A percentile compares a stretch with the other conserved stretches of the same genome.
These are phyloP conservation scores for Kryphioiulus occultus DNA, from an alignment of 2,888 invertebrate genomes.

Conservation along the genomic window DNA sequence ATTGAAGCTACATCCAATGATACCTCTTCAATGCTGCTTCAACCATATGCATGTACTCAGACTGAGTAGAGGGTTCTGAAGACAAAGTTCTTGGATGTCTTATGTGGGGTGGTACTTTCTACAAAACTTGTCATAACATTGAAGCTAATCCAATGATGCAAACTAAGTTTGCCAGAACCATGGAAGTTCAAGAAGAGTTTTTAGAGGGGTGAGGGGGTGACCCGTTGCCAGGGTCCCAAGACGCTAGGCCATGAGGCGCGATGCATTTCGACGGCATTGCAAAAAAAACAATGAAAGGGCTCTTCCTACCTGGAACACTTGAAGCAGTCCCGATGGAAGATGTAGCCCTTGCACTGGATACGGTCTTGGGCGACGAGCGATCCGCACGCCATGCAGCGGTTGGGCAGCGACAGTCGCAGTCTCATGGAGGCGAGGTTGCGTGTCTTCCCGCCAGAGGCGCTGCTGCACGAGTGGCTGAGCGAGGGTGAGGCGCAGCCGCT, in stretches of 20 bases:
- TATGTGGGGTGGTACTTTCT: too few species aligned
- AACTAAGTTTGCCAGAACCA: too few species aligned
- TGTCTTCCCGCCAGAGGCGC: constrained; percentile 40
- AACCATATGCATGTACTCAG: too few species aligned
- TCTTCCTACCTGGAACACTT: constrained; percentile 53
- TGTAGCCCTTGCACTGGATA: constrained; percentile 51
- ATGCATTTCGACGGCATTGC: background rate
- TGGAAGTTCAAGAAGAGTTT: too few species aligned
- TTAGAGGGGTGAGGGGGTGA: too few species aligned
- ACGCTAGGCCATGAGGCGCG: background rate
- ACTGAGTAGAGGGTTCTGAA: too few species aligned
- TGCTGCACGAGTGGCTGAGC: constrained; percentile 7
- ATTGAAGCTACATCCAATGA: too few species aligned
- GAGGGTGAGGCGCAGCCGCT: constrained; percentile 42
- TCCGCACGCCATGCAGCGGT: constrained; percentile 53
- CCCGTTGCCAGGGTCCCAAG: too few species aligned
- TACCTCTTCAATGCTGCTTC: too few species aligned
- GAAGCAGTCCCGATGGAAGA: constrained; percentile 54
- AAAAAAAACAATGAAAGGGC: background rate
- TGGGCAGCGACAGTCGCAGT: constrained; percentile 53
- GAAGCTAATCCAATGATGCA: too few species aligned
- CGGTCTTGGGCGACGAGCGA: constrained; percentile 53
- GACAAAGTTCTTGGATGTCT: too few species aligned
- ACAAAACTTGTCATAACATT: too few species aligned
- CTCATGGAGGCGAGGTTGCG: constrained; percentile 53